Conservation (phyloP, 2,888 invertebrate genomes). For the Bombylius discolor region DNA sequence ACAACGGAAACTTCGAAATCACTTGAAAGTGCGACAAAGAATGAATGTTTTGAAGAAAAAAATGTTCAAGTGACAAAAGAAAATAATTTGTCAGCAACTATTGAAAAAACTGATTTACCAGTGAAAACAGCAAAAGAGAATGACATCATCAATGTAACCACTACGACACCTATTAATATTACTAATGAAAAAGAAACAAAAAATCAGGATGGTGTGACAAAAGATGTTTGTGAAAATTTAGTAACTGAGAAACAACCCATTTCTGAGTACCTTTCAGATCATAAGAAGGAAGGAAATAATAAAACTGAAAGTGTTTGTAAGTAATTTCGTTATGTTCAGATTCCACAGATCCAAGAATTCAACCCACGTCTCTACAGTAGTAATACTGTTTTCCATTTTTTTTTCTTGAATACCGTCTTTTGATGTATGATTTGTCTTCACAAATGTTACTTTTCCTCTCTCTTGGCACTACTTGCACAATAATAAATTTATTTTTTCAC, state of each 20-base stretch:
- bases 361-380: too few relatives aligned
- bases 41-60: conserved; percentile 1
- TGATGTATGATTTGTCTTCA: too few relatives aligned
- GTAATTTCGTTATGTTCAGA: neutral
- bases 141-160: neutral
- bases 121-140: neutral
- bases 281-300: conserved; percentile 4
- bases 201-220: neutral
- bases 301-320: conserved; percentile 11
- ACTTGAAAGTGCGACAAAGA: neutral
- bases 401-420: too few relatives aligned
- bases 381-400: too few relatives aligned
- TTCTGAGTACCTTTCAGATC: conserved; percentile 11
- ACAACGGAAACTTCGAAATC: neutral
- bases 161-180: too few relatives aligned
- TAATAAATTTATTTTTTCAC: too few relatives aligned
- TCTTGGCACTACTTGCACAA: too few relatives aligned
- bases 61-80: neutral
- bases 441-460: too few relatives aligned
- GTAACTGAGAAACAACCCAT: conserved; percentile 20
- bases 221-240: conserved; percentile 12
- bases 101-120: neutral
- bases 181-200: too few relatives aligned
- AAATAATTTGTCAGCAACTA: neutral
- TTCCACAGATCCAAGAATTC: too few relatives aligned